Evolutionary conservation across 2,888 invertebrate species (phyloP), one percentile per base, ranked within the genome.

Genomic region (Didymodactylos carnosus): DNA sequence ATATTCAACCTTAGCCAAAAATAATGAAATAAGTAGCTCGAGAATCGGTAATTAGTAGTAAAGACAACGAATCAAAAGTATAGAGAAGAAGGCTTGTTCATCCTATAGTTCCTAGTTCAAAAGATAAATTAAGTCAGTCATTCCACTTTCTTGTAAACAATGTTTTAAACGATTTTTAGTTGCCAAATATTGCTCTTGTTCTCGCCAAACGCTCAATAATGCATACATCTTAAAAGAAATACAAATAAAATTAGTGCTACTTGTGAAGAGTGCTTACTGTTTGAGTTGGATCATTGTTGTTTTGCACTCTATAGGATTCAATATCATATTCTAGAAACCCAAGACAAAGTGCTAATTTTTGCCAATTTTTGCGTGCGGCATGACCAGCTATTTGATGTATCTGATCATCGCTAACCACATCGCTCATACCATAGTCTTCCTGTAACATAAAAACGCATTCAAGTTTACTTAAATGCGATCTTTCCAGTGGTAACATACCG

Each of bases 291-390:
- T 39, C 40, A 13, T 49, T 70, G 19, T 62, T 53, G 46, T 71
- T 53, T 53, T 25, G 53, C 1, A 25, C 25, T 39, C 41, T 74
- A 25, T 19, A 41, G 7, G 62, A n/a, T 71, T 72, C 39, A 19
- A 74, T 74, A 39, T 74, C 74, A 25, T 41, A 43, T 39, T 71
- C 70, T 14, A 70, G 39, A 69, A 40, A 74, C 19, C 74, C 74
- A 11, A 74, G 74, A 41, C 27, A 23, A 16, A 39, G 2, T 23
- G 74, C 74, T 27, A 74, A 27, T 46, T 40, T 53, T 39, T 71
- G 29, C 74, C 74, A 74, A 25, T 74, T 43, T 71, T 39, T 71
- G 39, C 49, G 51, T 39, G 29, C 8, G 3, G 41, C 71, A 53
- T 72, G 53, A 46, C 13, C 53, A 7, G 74, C 74, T 8, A 74